Conservation (phyloP, 2,113 vertebrate genomes). For the Anas platyrhynchos region DNA sequence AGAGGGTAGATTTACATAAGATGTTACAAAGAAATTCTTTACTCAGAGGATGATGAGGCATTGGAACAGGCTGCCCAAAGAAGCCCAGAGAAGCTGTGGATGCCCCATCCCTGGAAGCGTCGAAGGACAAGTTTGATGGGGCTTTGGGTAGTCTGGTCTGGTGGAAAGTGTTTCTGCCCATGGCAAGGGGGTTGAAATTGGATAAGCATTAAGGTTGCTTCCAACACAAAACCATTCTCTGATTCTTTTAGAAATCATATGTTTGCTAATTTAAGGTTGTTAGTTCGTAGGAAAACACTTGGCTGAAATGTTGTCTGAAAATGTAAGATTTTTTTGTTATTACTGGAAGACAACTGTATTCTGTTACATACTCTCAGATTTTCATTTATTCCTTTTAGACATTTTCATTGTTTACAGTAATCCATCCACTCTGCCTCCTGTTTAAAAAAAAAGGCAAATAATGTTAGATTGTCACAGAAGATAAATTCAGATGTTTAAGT, state of each 20-base stretch:
- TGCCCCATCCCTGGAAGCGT: too few relatives aligned
- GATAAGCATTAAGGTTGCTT: too few relatives aligned
- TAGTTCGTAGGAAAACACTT: not conserved
- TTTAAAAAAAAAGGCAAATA: not conserved
- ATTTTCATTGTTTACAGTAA: not conserved
- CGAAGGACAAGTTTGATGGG: too few relatives aligned
- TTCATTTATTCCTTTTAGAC: not conserved
- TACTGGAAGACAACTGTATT: not conserved
- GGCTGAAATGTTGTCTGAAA: not conserved
- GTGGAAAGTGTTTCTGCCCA: too few relatives aligned
- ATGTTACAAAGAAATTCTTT: too few relatives aligned
- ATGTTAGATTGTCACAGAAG: not conserved
- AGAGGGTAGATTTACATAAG: too few relatives aligned
- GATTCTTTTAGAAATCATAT: fast-evolving
- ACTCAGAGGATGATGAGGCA: too few relatives aligned
- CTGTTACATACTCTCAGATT: not conserved
- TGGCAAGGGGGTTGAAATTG: too few relatives aligned
- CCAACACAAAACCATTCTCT: too few relatives aligned
- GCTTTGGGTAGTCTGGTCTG: too few relatives aligned
- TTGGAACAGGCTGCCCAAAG: too few relatives aligned
- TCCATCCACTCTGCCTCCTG: not conserved
- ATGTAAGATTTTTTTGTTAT: not conserved
- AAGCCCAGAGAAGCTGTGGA: too few relatives aligned
- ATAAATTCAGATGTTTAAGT: not conserved
- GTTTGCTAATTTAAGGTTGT: not conserved